Conservation (phyloP, 2,797 vertebrate species). For the Rousettus madagascariensis region DNA sequence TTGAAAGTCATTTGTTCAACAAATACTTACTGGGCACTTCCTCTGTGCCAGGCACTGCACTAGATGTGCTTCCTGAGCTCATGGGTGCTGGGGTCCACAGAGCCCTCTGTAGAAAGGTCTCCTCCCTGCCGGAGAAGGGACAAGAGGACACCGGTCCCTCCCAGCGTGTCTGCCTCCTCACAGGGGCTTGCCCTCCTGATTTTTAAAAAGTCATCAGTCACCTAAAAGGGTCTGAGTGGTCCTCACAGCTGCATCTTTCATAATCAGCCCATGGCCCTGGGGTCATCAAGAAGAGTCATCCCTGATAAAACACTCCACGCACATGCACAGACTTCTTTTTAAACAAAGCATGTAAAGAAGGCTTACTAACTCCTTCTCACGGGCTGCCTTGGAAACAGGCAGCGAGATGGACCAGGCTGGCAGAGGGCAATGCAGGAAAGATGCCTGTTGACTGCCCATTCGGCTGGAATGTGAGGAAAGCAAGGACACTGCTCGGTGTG, state of each 20-base stretch:
- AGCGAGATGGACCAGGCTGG: neutral
- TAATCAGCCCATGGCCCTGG: neutral
- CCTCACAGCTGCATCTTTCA: neutral
- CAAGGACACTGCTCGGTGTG: neutral
- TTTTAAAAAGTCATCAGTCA: too few relatives aligned
- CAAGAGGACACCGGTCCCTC: neutral
- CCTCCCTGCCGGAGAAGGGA: neutral
- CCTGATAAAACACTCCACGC: neutral
- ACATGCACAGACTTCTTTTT: neutral
- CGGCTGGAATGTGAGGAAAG: rapidly evolving
- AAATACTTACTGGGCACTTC: neutral
- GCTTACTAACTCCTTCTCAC: neutral
- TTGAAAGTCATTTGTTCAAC: neutral
- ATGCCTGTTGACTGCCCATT: neutral
- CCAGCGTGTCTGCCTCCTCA: neutral
- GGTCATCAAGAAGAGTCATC: neutral
- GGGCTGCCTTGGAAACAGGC: neutral
- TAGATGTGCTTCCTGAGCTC: neutral
- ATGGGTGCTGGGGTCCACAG: rapidly evolving
- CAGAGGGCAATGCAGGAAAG: neutral
- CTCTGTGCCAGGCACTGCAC: neutral
- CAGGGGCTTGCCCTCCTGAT: too few relatives aligned
- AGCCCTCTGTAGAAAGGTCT: neutral
- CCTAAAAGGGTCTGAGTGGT: too few relatives aligned
- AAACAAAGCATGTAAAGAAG: neutral